These are phyloP conservation scores for Heloderma charlesbogerti DNA, from an alignment of 2,113 vertebrate genomes.

Conservation along the genomic window DNA sequence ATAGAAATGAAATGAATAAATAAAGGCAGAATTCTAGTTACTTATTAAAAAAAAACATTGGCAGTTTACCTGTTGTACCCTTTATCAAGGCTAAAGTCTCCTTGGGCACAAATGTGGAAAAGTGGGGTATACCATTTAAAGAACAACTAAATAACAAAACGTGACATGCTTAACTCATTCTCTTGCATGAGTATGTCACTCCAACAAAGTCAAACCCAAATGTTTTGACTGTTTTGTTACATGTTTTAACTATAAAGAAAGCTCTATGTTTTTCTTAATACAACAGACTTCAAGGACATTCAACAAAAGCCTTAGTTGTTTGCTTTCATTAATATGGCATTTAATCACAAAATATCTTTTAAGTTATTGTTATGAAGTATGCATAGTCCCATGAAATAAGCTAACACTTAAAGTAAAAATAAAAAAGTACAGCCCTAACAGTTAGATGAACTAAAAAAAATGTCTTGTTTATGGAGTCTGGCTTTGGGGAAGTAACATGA, in stretches of 20 bases:
- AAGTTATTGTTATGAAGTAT: background rate
- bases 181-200: background rate
- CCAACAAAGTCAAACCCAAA: background rate
- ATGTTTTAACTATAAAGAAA: background rate
- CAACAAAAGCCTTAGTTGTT: background rate
- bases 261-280: background rate
- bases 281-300: background rate
- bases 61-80: background rate
- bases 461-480: conserved; percentile 33
- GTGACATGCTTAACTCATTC: no score
- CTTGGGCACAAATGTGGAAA: background rate
- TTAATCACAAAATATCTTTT: background rate
- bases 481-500: conserved; percentile 64
- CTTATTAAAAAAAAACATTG: background rate
- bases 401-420: background rate
- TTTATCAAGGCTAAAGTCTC: background rate
- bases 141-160: background rate
- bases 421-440: background rate
- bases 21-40: background rate
- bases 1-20: no score
- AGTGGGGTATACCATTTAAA: no score
- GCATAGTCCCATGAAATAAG: background rate
- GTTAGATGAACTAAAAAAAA: conserved; percentile 60
- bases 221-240: no score
- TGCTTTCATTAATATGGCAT: background rate